Conservation (phyloP, 2,113 vertebrate genomes). For the Coryphaenoides rupestris region DNA sequence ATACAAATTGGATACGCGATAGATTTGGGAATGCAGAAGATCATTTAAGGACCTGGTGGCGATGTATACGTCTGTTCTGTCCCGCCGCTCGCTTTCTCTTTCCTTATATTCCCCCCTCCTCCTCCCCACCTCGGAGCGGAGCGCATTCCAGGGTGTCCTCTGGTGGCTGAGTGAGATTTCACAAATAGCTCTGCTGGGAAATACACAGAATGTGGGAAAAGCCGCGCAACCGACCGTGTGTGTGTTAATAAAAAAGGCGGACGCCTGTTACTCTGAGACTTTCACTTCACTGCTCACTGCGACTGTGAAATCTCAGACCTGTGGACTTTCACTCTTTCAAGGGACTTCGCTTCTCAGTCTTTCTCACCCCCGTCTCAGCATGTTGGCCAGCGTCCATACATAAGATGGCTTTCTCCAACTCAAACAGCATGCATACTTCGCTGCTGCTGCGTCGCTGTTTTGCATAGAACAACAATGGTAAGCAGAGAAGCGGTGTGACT, state of each 20-base stretch:
- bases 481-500: background rate
- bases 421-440: conserved; percentile 25
- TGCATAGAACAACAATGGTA: background rate
- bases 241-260: conserved; percentile 53
- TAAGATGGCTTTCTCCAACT: conserved; percentile 41
- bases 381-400: background rate
- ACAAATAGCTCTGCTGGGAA: conserved; percentile 58
- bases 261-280: background rate
- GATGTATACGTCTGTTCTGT: no score
- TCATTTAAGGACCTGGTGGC: no score
- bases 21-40: no score
- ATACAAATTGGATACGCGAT: no score
- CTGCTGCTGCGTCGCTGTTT: conserved; percentile 23
- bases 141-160: conserved; percentile 23
- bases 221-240: conserved; percentile 21
- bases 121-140: background rate
- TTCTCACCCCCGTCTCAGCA: background rate
- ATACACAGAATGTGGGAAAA: conserved; percentile 35
- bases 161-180: conserved; percentile 53
- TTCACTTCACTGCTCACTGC: conserved; percentile 25
- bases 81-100: background rate
- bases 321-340: background rate
- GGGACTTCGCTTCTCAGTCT: conserved; percentile 11
- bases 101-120: background rate
- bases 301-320: background rate